phyloP scores from a whole-genome alignment of 2,113 vertebrate species.

The Lepus europaeus region DNA sequence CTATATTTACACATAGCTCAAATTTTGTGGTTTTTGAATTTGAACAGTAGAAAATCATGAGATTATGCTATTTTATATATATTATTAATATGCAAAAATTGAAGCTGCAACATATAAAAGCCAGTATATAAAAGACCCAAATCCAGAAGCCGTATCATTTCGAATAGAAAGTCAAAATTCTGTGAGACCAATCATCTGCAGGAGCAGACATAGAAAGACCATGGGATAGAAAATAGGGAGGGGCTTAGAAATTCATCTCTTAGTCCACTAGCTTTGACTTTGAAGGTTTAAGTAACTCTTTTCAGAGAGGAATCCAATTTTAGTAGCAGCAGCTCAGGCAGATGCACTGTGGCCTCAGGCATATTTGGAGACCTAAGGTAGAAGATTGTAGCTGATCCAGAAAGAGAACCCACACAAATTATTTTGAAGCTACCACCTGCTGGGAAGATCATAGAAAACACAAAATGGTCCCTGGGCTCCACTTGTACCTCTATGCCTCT shows the following conservation, averaged over 20 bases:
- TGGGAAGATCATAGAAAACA: not conserved
- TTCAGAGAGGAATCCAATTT: not conserved
- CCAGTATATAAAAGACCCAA: not conserved
- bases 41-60: not conserved
- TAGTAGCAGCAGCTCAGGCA: not conserved
- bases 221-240: not conserved
- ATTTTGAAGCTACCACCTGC: not conserved
- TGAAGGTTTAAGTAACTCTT: not conserved
- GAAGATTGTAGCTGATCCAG: not conserved
- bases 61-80: not conserved
- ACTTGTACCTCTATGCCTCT: not conserved
- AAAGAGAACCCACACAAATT: not conserved
- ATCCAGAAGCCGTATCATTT: not conserved
- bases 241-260: not conserved
- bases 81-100: not conserved
- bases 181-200: accelerated
- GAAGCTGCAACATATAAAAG: not conserved
- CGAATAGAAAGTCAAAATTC: not conserved
- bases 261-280: not conserved
- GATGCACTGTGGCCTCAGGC: not conserved
- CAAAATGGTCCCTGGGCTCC: not conserved
- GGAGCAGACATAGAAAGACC: not conserved
- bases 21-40: not conserved
- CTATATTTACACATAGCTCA: not conserved
- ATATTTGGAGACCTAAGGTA: not conserved